A percentile compares a stretch with the other conserved stretches of the same genome.
phyloP scores from a whole-genome alignment of 1,140 invertebrate species.

The Ooceraea biroi region DNA sequence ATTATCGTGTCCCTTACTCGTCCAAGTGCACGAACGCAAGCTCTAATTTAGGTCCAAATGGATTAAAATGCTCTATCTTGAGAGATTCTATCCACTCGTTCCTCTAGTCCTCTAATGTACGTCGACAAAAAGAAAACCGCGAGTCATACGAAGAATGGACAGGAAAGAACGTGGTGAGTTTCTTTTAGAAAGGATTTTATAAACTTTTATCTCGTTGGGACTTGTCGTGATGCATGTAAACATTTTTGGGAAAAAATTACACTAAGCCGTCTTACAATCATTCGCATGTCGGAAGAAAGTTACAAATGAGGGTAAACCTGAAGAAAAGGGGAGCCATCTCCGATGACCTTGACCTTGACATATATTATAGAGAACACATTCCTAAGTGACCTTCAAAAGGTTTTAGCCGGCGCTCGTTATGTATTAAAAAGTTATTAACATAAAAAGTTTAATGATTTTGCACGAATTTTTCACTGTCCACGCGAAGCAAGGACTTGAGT shows the following conservation, averaged over 20 bases:
- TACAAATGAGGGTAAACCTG: too few species aligned
- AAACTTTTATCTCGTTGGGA: slow-evolving; percentile 3
- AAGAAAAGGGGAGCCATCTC: too few species aligned
- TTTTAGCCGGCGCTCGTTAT: too few species aligned
- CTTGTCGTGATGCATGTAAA: background rate
- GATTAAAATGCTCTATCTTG: slow-evolving; percentile 32
- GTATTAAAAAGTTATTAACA: too few species aligned
- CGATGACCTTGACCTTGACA: too few species aligned
- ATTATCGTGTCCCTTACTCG: slow-evolving; percentile 6
- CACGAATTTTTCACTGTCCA: too few species aligned
- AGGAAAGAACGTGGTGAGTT: slow-evolving; percentile 10
- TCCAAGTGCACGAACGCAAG: background rate
- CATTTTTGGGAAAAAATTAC: background rate
- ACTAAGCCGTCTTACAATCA: background rate
- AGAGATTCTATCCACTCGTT: background rate
- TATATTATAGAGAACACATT: too few species aligned
- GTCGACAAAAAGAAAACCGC: slow-evolving; percentile 16
- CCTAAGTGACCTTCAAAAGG: too few species aligned
- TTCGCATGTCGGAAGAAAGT: too few species aligned
- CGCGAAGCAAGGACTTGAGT: too few species aligned
- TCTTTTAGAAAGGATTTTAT: slow-evolving; percentile 29
- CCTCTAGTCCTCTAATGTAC: background rate
- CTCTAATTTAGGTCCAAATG: slow-evolving; percentile 4
- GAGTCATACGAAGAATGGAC: background rate
- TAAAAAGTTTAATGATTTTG: too few species aligned